These are phyloP conservation scores for Adoxophyes honmai DNA, from an alignment of 1,140 invertebrate genomes.

Conservation along the genomic window DNA sequence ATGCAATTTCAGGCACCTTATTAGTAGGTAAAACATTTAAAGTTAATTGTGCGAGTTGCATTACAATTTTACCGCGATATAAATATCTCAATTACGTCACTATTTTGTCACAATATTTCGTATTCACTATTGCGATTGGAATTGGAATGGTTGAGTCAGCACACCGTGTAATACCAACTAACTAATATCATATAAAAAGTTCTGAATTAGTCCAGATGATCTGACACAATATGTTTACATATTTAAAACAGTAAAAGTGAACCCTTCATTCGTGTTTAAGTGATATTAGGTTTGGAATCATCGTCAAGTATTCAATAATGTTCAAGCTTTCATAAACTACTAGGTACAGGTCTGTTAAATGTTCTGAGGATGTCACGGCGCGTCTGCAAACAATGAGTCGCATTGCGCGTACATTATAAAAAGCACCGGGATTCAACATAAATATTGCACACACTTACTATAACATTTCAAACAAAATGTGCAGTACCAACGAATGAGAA, in stretches of 20 bases:
- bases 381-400: constrained; percentile 15
- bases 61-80: constrained; percentile 22
- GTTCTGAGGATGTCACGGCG: constrained; percentile 50
- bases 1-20: constrained; percentile 52
- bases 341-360: constrained; percentile 37
- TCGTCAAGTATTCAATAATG: constrained; percentile 9
- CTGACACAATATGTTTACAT: constrained; percentile 4
- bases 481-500: constrained; percentile 32
- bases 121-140: constrained; percentile 31
- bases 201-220: background rate
- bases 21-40: constrained; percentile 37
- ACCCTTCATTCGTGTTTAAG: background rate
- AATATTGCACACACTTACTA: constrained; percentile 21
- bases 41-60: constrained; percentile 51
- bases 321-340: constrained; percentile 33
- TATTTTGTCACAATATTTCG: constrained; percentile 23
- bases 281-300: constrained; percentile 18
- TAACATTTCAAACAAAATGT: constrained; percentile 28
- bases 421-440: constrained; percentile 46
- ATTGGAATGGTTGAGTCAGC: constrained; percentile 55
- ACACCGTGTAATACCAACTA: constrained; percentile 42
- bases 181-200: constrained; percentile 39
- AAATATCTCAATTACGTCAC: constrained; percentile 6
- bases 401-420: constrained; percentile 21
- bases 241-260: background rate